These are phyloP conservation scores for Cydia fagiglandana DNA, from an alignment of 1,140 invertebrate species.

Conservation along the genomic window DNA sequence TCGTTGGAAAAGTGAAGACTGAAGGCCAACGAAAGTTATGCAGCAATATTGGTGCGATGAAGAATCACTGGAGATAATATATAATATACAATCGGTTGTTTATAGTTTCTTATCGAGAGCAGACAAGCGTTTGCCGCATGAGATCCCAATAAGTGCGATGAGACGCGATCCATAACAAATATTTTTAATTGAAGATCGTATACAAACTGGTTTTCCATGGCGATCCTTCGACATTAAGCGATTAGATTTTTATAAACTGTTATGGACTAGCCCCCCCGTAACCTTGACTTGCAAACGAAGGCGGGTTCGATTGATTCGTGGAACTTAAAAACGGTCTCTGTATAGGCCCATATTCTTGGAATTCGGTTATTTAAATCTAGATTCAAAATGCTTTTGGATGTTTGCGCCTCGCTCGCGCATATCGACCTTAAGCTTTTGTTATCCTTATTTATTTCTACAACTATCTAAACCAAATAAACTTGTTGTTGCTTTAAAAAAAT, in stretches of 20 bases:
- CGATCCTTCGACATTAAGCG: background rate
- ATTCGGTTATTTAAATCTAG: background rate
- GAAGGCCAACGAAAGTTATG: no score
- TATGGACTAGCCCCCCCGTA: background rate
- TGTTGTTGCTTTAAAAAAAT: no score
- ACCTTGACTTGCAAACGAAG: conserved; percentile 5
- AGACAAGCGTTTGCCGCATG: no score
- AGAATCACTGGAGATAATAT: no score
- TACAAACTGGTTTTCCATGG: background rate
- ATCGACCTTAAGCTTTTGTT: background rate
- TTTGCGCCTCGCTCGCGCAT: background rate
- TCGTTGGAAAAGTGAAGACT: no score
- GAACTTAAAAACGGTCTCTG: conserved; percentile 1
- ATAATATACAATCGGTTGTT: no score
- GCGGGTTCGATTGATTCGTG: conserved; percentile 11
- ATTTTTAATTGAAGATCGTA: background rate
- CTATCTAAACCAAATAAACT: background rate
- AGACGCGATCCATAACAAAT: no score
- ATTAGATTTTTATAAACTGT: background rate
- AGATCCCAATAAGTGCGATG: no score
- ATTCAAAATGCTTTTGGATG: background rate
- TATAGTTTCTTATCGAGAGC: no score
- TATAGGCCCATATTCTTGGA: conserved; percentile 4
- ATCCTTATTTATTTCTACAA: background rate
- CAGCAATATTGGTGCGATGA: no score